Evolutionary conservation across 2,113 vertebrate species (phyloP).

Genomic region (Porphyrio hochstetteri): DNA sequence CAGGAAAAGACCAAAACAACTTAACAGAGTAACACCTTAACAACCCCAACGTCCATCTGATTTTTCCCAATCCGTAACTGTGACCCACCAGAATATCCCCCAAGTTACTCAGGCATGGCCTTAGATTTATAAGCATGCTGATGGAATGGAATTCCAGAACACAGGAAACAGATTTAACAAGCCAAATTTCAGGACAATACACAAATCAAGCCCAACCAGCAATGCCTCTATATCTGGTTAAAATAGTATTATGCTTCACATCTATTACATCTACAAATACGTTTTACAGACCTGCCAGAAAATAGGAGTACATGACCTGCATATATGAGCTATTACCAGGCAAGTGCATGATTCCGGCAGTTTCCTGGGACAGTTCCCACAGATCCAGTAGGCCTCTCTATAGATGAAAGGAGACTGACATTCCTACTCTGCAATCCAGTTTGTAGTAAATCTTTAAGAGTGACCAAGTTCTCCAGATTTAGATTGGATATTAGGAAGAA

Average conservation of each 20-base stretch:
- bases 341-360: background rate
- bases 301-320: background rate
- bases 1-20: background rate
- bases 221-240: background rate
- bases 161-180: background rate
- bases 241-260: background rate
- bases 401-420: background rate
- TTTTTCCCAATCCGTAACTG: background rate
- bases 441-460: background rate
- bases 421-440: background rate
- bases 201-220: background rate
- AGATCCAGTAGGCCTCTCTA: background rate
- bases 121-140: background rate
- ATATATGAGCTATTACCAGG: background rate
- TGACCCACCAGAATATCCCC: background rate
- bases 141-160: background rate
- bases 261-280: background rate
- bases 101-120: background rate
- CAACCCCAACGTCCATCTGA: background rate
- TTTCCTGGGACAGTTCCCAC: background rate
- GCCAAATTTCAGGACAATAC: background rate
- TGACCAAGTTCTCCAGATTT: background rate
- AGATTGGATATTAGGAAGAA: no score
- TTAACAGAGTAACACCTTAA: background rate
- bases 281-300: background rate